Percentiles rank a stretch among this genome's conserved stretches.
Conservation (phyloP, 2,888 invertebrate species). For the Melanargia galathea region DNA sequence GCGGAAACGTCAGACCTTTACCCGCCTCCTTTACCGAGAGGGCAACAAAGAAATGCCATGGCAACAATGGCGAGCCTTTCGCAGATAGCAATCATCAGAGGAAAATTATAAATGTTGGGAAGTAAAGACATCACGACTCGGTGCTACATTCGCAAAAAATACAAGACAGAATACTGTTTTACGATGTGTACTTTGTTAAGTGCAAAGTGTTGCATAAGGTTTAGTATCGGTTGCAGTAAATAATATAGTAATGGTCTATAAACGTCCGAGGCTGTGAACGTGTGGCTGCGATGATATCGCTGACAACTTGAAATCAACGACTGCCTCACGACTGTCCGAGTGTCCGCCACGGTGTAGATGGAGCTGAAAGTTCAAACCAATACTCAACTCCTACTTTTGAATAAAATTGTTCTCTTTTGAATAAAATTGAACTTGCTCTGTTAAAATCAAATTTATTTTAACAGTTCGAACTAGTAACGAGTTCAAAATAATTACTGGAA, state of each 20-base stretch:
- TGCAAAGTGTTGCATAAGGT: slow-evolving; percentile 32
- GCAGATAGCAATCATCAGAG: slow-evolving; percentile 43
- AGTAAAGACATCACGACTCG: slow-evolving; percentile 42
- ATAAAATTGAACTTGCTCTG: too few relatives aligned
- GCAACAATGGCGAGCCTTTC: slow-evolving; percentile 57
- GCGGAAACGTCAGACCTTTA: slow-evolving; percentile 62
- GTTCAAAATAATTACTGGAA: too few relatives aligned
- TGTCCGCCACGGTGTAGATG: slow-evolving; percentile 33
- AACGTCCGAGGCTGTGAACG: slow-evolving; percentile 35
- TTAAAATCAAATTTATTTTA: too few relatives aligned
- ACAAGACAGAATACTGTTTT: slow-evolving; percentile 13
- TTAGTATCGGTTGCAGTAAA: slow-evolving; percentile 32
- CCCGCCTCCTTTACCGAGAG: slow-evolving; percentile 52
- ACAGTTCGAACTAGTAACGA: too few relatives aligned
- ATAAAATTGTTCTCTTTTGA: not conserved
- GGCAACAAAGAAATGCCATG: slow-evolving; percentile 67
- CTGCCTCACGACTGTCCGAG: slow-evolving; percentile 51
- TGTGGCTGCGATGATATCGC: slow-evolving; percentile 57
- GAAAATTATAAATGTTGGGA: slow-evolving; percentile 26
- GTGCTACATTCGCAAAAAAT: slow-evolving; percentile 9
- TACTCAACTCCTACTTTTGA: slow-evolving; percentile 6
- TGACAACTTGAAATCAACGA: slow-evolving; percentile 49
- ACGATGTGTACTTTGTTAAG: slow-evolving; percentile 24
- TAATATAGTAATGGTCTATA: slow-evolving; percentile 62
- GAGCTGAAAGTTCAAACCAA: slow-evolving; percentile 2